These are phyloP conservation scores for Myotis findleyi DNA, from an alignment of 2,797 vertebrate species.

Conservation along the genomic window DNA sequence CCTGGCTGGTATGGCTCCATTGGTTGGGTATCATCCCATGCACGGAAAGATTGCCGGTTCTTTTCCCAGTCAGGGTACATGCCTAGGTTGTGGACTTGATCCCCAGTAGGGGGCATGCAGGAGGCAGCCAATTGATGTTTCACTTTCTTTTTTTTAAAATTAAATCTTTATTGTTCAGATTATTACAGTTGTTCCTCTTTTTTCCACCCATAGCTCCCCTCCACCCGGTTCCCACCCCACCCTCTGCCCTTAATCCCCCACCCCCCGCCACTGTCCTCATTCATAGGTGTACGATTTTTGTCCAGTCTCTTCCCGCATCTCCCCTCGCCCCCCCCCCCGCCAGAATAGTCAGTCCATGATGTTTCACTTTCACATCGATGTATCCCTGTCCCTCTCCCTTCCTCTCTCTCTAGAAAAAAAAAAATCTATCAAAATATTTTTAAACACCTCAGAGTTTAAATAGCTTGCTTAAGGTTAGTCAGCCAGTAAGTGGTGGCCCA, in stretches of 20 bases:
- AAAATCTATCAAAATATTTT: not conserved
- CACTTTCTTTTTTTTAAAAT: not conserved
- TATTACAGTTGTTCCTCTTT: too few species aligned
- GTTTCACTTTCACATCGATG: not conserved
- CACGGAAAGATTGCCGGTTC: not conserved
- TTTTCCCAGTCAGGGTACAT: not conserved
- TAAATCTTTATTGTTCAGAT: too few species aligned
- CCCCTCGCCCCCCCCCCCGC: too few species aligned
- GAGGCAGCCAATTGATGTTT: not conserved
- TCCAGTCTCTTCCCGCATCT: too few species aligned
- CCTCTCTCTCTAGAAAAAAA: not conserved
- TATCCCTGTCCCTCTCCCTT: not conserved
- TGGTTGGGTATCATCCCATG: not conserved
- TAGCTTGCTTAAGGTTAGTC: not conserved
- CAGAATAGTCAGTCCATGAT: too few species aligned
- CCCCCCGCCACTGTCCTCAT: too few species aligned
- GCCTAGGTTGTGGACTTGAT: not conserved
- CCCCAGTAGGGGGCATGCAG: not conserved
- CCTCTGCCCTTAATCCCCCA: too few species aligned
- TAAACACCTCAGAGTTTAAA: not conserved
- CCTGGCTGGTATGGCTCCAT: not conserved
- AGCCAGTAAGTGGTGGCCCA: not conserved
- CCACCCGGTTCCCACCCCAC: too few species aligned
- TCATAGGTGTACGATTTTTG: too few species aligned
- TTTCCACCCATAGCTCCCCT: too few species aligned